These are phyloP conservation scores for Amyelois transitella DNA, from an alignment of 1,140 invertebrate genomes.

Conservation along the genomic window DNA sequence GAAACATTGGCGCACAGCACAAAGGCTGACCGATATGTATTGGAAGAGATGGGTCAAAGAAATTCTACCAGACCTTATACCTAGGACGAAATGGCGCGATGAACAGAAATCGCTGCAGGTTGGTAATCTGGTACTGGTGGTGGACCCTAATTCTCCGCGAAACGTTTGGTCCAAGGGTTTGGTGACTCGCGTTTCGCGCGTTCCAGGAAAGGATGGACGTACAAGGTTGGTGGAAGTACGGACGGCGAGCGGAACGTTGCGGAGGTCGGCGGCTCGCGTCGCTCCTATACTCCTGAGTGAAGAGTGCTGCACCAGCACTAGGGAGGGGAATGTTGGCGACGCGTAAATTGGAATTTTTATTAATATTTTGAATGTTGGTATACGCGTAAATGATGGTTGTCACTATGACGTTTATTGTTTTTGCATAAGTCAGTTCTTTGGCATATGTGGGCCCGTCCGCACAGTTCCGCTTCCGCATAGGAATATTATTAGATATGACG, in stretches of 20 bases:
- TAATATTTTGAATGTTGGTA: too few relatives aligned
- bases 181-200: conserved; percentile 5
- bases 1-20: conserved; percentile 1
- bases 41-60: conserved; percentile 15
- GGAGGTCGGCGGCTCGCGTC: conserved; percentile 9
- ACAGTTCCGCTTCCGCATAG: too few relatives aligned
- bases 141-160: conserved; percentile 16
- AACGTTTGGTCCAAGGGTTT: conserved; percentile 21
- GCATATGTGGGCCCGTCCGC: too few relatives aligned
- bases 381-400: too few relatives aligned
- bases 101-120: conserved; percentile 16
- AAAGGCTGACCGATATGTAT: conserved; percentile 9
- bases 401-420: too few relatives aligned
- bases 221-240: conserved; percentile 16
- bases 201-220: conserved; percentile 16
- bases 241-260: conserved; percentile 5
- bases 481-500: too few relatives aligned
- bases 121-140: conserved; percentile 24
- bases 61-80: conserved; percentile 11
- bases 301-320: conserved; percentile 14
- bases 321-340: conserved; percentile 14
- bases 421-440: too few relatives aligned
- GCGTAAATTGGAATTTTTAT: too few relatives aligned
- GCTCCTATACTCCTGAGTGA: neutral
- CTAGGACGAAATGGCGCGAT: conserved; percentile 26